Evolutionary conservation across 2,888 invertebrate species (phyloP).

Genomic region (Macrosoma leucophasiata): DNA sequence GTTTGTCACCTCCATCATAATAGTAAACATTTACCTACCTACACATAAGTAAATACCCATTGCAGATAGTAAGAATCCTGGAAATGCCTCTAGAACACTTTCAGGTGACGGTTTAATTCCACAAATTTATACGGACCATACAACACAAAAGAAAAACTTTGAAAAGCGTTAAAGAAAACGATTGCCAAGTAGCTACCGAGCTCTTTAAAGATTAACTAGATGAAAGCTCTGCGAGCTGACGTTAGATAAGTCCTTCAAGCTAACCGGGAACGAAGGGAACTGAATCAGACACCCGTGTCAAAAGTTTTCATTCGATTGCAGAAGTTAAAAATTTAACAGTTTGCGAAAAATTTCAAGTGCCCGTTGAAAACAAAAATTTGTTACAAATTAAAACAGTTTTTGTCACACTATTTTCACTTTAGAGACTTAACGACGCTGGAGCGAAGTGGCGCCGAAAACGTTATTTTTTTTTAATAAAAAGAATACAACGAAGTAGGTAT

Average conservation of each 20-base stretch:
- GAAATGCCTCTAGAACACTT: too few relatives aligned
- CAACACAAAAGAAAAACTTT: background rate
- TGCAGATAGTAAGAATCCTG: too few relatives aligned
- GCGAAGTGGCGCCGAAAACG: background rate
- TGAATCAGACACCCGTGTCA: conserved; percentile 5
- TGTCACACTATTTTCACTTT: conserved; percentile 1
- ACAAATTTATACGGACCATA: too few relatives aligned
- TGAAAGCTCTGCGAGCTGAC: conserved; percentile 4
- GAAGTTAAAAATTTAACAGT: conserved; percentile 19
- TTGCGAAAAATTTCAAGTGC: conserved; percentile 17
- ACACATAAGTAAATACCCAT: too few relatives aligned
- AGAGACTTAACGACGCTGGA: conserved; percentile 5
- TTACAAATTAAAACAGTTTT: conserved; percentile 28
- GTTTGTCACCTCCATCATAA: too few relatives aligned
- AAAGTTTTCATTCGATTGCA: conserved; percentile 18
- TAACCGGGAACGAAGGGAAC: conserved; percentile 10
- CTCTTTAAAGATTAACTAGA: conserved; percentile 11
- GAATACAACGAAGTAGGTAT: too few relatives aligned
- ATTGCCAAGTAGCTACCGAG: too few relatives aligned
- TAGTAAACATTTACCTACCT: too few relatives aligned
- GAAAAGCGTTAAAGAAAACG: background rate
- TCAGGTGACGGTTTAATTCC: too few relatives aligned
- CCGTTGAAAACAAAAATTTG: conserved; percentile 23
- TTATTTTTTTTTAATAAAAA: conserved; percentile 5
- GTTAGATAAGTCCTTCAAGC: conserved; percentile 13